Base-by-base conservation (phyloP, 2,888 invertebrate species). In the Nebria brevicollis region DNA sequence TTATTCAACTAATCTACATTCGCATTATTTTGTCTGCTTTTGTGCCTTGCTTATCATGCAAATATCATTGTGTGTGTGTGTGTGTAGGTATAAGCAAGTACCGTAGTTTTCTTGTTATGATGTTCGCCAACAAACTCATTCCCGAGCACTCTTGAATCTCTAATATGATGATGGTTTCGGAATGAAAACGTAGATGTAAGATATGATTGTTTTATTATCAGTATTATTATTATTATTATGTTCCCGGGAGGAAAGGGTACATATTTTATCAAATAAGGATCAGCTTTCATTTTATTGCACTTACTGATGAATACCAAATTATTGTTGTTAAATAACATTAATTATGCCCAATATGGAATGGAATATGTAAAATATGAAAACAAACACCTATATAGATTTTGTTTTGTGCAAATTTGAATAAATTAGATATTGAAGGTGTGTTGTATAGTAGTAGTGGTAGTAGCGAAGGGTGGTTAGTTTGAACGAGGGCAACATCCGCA, bases 1-100 rank as follows among this genome's bases (percentile, higher is more conserved):
- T 78, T 78, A 78, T 78, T 78, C 78, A 78, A 78, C 78, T 72
- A 78, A 78, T 78, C 78, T 78, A 72, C 78, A 78, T 73, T 78
- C 72, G 78, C 72, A 73, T 78, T 78, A 78, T 78, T 78, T 78
- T 73, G 73, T 73, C 65, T 72, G 64, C 73, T 72, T 78, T 72
- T 72, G 65, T 78, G 73, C 54, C 13, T 13, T 78, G 77, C 77
- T 77, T 72, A 77, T 77, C 77, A 78, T 78, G 78, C 78, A 78
- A 77, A 77, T 77, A 73, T 77, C 72, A 72, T 34, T 72, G 77
- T 72, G 72, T 41, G 77, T 72, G 77, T 34, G 34, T 34, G 34
- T 34, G 34, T 34, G 34, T 34, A 5, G 4, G 20, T 6, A 10
- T 43, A 43, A 13, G 54, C 54, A 54, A 54, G 54, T 54, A 54